Conservation (phyloP, 1,140 invertebrate species). For the Achatina immaculata region DNA sequence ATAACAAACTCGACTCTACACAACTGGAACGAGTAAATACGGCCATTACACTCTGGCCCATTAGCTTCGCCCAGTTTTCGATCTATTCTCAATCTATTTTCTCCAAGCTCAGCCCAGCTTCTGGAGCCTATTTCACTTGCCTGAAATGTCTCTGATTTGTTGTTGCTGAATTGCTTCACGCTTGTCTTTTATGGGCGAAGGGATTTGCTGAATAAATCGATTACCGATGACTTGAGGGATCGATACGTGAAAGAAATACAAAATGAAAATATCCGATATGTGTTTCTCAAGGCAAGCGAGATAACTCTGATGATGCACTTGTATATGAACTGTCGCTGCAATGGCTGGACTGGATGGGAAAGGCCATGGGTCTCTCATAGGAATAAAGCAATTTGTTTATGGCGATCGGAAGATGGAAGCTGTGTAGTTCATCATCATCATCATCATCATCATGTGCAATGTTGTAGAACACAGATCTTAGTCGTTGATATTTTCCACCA, state of each 20-base stretch:
- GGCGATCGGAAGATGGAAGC: no score
- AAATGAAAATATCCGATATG: no score
- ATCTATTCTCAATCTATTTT: constrained; percentile 1
- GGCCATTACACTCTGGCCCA: not conserved
- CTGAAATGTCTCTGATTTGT: not conserved
- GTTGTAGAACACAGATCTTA: no score
- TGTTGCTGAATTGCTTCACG: not conserved
- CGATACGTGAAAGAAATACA: not conserved
- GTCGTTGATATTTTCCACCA: no score
- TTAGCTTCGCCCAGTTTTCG: not conserved
- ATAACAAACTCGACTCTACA: not conserved
- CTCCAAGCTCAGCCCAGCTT: not conserved
- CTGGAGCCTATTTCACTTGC: not conserved
- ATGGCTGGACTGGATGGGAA: no score
- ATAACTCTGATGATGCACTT: no score
- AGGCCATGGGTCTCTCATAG: no score
- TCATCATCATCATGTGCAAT: no score
- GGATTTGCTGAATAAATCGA: not conserved
- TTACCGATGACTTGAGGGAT: not conserved
- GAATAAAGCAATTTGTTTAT: no score
- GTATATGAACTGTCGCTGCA: no score
- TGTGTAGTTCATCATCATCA: no score
- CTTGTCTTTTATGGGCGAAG: not conserved
- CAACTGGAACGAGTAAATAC: not conserved
- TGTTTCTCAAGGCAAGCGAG: no score